A percentile compares a stretch with the other conserved stretches of the same genome.
phyloP scores from a whole-genome alignment of 2,797 vertebrate genomes.

The Danio tinwini region DNA sequence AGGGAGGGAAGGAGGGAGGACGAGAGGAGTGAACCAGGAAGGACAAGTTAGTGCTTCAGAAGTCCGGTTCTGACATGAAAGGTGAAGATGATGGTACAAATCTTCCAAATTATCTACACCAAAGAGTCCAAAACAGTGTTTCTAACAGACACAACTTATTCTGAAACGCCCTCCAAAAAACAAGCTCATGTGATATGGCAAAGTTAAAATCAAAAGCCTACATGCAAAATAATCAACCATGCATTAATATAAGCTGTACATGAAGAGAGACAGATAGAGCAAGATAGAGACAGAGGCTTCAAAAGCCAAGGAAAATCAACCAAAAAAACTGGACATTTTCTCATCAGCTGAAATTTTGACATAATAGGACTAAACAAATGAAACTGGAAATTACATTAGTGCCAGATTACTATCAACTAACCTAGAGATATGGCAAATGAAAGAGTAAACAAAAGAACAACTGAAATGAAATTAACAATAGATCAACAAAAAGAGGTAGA shows the following conservation, averaged over 20 bases:
- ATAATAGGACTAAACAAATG: slow-evolving; percentile 34
- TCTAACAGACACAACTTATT: slow-evolving; percentile 84
- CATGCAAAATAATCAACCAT: slow-evolving; percentile 91
- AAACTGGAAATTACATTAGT: slow-evolving; percentile 78
- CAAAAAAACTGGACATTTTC: slow-evolving; percentile 34
- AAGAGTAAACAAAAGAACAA: slow-evolving; percentile 82
- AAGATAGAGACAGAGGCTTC: slow-evolving; percentile 65
- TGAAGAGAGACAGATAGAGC: slow-evolving; percentile 76
- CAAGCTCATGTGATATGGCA: slow-evolving; percentile 86
- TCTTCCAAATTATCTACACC: slow-evolving; percentile 85
- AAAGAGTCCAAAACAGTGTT: slow-evolving; percentile 69
- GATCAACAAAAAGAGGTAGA: slow-evolving; percentile 84
- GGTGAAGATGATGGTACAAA: slow-evolving; percentile 81
- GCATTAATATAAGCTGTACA: slow-evolving; percentile 90
- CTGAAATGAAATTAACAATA: slow-evolving; percentile 74
- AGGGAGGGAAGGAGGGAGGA: slow-evolving; percentile 66
- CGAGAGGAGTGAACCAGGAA: slow-evolving; percentile 74
- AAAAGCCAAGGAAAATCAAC: slow-evolving; percentile 50
- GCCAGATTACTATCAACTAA: slow-evolving; percentile 82
- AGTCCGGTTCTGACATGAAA: slow-evolving; percentile 81
- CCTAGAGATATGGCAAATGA: slow-evolving; percentile 70
- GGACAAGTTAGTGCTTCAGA: slow-evolving; percentile 82
- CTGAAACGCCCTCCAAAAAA: slow-evolving; percentile 83
- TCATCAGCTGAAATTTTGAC: slow-evolving; percentile 38
- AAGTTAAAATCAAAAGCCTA: slow-evolving; percentile 79